A percentile compares a stretch with the other conserved stretches of the same genome.
Evolutionary conservation across 1,140 invertebrate genomes (phyloP).

Genomic region (Heliconius congener): DNA sequence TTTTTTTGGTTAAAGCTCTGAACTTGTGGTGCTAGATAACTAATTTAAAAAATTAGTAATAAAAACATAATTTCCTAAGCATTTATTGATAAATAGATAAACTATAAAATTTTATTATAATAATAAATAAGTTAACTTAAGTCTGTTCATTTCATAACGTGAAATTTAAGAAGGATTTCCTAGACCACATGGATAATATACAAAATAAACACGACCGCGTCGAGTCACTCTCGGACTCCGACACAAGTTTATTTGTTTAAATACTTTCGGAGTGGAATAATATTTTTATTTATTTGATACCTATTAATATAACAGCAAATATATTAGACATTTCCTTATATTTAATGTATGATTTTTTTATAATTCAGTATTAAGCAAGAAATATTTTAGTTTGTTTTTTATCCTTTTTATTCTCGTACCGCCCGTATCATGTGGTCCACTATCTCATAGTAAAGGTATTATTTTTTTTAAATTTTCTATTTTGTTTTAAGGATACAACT

Average conservation of each 20-base stretch:
- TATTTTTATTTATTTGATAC: slow-evolving; percentile 58
- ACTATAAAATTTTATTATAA: background rate
- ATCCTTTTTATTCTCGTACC: too few relatives aligned
- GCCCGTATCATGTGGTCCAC: too few relatives aligned
- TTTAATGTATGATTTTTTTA: background rate
- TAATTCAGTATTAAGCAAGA: too few relatives aligned
- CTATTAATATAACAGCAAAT: slow-evolving; percentile 5
- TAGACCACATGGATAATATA: slow-evolving; percentile 54
- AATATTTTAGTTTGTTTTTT: too few relatives aligned
- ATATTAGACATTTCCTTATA: background rate
- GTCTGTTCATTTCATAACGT: background rate
- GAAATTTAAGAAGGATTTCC: slow-evolving; percentile 38
- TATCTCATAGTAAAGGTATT: too few relatives aligned
- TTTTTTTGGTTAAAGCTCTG: too few relatives aligned
- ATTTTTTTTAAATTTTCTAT: too few relatives aligned
- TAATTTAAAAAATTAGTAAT: background rate
- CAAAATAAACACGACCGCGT: slow-evolving; percentile 58
- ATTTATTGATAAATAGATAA: background rate
- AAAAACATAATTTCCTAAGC: background rate
- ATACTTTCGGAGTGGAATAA: slow-evolving; percentile 58
- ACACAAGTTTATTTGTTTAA: slow-evolving; percentile 61
- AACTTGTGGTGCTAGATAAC: too few relatives aligned
- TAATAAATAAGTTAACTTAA: background rate
- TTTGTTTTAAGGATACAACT: too few relatives aligned
- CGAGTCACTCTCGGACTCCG: slow-evolving; percentile 53